Base-by-base conservation (phyloP, 2,888 invertebrate species). In the Trissoscelio sp. region DNA sequence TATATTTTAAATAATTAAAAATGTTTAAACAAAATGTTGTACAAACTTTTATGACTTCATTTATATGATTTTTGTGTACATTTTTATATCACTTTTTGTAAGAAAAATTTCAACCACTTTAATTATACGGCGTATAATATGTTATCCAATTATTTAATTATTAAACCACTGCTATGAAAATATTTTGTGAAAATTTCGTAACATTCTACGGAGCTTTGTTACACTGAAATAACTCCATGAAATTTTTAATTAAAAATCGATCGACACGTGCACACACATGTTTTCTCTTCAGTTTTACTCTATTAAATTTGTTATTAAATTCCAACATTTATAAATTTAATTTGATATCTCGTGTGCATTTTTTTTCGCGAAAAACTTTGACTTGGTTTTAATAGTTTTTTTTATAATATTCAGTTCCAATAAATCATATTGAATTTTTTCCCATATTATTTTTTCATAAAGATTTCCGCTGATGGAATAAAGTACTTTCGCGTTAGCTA, bases 371-470 rank as follows among this genome's bases (percentile, higher is more conserved):
- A n/a, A n/a, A n/a, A n/a, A 28, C 20, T 53, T 12, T 11, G 28
- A 28, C n/a, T n/a, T 28, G 14, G 24, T 53, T 42, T 42, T 42
- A 12, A 9, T 11, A 3, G 5, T 2, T 34, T 14, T 39, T 18
- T 14, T 57, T 57, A 2, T n/a, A 28, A 62, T 46, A 46, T 62
- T 62, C 46, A 46, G 44, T 48, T 24, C 11, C 20, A 48, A 44
- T 48, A 64, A 64, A 46, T 46, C 48, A 64, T 64, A 60, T 46
- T 60, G 60, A 31, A 44, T 60, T 60, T 58, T n/a, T n/a, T 31
- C 34, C 14, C 14, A 46, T 46, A 69, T 22, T 37, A 57, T 57
- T 70, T 69, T 70, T 24, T 58, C 31, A 53, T 51, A 70, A 37
- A 34, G 22, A 69, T 69, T 34, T 69, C 18, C 31, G 34, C 7